These are phyloP conservation scores for Heloderma charlesbogerti DNA, from an alignment of 2,113 vertebrate genomes.

Conservation along the genomic window DNA sequence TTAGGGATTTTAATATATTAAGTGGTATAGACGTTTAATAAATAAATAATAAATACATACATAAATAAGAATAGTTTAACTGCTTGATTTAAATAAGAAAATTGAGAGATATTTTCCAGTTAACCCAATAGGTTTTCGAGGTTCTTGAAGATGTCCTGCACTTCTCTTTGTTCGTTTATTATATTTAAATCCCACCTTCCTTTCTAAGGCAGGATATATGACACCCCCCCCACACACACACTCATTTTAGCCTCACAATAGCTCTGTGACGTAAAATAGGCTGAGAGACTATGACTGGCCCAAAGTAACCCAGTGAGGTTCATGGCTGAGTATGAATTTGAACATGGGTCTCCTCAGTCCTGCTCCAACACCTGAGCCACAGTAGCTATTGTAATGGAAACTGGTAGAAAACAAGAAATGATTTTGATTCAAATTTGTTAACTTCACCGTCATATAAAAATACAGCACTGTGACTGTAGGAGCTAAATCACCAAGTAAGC, in stretches of 20 bases:
- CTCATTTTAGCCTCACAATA: neutral
- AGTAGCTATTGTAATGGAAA: neutral
- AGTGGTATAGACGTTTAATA: too few relatives aligned
- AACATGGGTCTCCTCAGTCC: neutral
- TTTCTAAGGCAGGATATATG: neutral
- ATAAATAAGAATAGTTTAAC: conserved; percentile 18
- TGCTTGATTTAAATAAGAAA: conserved; percentile 35
- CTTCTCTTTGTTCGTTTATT: neutral
- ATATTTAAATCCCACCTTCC: neutral
- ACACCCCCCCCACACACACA: neutral
- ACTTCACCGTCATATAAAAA: neutral
- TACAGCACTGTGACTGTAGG: neutral
- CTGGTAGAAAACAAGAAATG: neutral
- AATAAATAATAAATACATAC: too few relatives aligned
- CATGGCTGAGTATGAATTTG: neutral
- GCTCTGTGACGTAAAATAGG: neutral
- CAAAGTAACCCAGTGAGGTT: neutral
- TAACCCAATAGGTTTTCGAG: conserved; percentile 22
- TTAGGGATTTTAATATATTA: too few relatives aligned
- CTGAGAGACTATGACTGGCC: neutral
- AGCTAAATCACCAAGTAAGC: conserved; percentile 3
- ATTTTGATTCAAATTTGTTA: conserved; percentile 11
- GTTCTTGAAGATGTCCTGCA: neutral
- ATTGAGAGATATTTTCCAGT: conserved; percentile 45
- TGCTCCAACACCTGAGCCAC: neutral